phyloP scores from a whole-genome alignment of 2,113 vertebrate species.

The Pagrus major region DNA sequence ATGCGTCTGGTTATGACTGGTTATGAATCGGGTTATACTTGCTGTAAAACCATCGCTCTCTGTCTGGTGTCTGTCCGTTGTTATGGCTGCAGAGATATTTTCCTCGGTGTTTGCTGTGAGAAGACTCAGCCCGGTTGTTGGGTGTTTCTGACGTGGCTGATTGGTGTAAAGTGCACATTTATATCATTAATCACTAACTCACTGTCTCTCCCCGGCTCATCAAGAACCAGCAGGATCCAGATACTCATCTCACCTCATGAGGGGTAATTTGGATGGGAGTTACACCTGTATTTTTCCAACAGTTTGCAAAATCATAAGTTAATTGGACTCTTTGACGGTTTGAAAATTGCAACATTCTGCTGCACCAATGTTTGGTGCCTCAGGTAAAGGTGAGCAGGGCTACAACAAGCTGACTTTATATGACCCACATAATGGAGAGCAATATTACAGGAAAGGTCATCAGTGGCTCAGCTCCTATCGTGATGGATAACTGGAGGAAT shows the following conservation, averaged over 20 bases:
- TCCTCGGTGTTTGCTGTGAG: constrained; percentile 23
- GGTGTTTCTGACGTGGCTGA: constrained; percentile 55
- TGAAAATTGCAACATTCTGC: background rate
- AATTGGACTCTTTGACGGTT: background rate
- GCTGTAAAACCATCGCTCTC: constrained; percentile 5
- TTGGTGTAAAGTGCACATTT: constrained; percentile 17
- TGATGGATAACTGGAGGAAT: background rate
- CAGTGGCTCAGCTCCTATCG: background rate
- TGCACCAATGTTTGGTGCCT: background rate
- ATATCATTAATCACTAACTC: constrained; percentile 22
- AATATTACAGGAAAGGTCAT: background rate
- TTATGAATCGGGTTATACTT: constrained; percentile 29
- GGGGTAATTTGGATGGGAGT: background rate
- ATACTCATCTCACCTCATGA: background rate
- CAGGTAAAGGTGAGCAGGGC: background rate
- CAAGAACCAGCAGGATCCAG: background rate
- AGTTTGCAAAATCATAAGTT: background rate
- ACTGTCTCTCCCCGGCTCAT: background rate
- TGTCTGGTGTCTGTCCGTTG: constrained; percentile 30
- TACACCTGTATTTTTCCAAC: constrained; percentile 8
- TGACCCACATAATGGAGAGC: no score
- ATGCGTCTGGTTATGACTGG: constrained; percentile 44
- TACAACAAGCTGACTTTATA: background rate
- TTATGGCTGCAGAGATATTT: constrained; percentile 51
- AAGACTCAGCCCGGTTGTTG: constrained; percentile 39